Base-by-base conservation (phyloP, 2,797 vertebrate genomes). In the Hippocampus kuda region DNA sequence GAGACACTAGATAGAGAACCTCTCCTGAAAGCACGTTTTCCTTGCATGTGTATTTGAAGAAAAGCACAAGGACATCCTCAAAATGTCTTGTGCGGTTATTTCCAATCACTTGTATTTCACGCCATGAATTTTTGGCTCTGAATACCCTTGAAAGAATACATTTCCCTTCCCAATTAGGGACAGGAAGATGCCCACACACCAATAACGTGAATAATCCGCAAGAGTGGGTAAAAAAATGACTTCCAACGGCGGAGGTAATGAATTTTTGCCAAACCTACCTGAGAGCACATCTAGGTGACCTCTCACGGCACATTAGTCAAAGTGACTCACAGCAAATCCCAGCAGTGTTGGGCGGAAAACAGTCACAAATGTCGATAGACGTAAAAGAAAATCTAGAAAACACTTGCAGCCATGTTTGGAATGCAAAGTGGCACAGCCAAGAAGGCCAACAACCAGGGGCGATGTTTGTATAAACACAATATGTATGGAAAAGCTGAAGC, bases 391-490 rank as follows among this genome's bases (percentile, higher is more conserved):
- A 34, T 34, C 24, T 4, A 34, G 48, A 53, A 22, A 51, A 53
- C 65, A 66, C 49, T 53, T 22, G 7, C 48, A 51, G 46, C 48
- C 22, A 66, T 66, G 30, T 66, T 66, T 66, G 48, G n/a, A 51
- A 66, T 65, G 63, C 63, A 65, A 65, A 65, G 44, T 48, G 42
- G 63, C 42, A 48, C 63, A 65, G 42, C 44, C 24, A 13, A 65
- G 44, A 8, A 49, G 63, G 63, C 24, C 44, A 65, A 65, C 63
- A 65, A 65, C 44, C 42, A 15, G n/a, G 63, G 41, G 63, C 15
- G 18, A 64, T 24, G 62, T 64, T 22, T 65, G 42, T 65, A 65
- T 65, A 65, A 65, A 65, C 63, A 65, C 63, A 65, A 44, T 44
- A 46, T 63, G 27, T 48, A 27, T 65, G 42, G 6, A 65, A 48